A percentile compares a stretch with the other conserved stretches of the same genome.
Conservation (phyloP, 2,113 vertebrate species). For the Cottus gobio region DNA sequence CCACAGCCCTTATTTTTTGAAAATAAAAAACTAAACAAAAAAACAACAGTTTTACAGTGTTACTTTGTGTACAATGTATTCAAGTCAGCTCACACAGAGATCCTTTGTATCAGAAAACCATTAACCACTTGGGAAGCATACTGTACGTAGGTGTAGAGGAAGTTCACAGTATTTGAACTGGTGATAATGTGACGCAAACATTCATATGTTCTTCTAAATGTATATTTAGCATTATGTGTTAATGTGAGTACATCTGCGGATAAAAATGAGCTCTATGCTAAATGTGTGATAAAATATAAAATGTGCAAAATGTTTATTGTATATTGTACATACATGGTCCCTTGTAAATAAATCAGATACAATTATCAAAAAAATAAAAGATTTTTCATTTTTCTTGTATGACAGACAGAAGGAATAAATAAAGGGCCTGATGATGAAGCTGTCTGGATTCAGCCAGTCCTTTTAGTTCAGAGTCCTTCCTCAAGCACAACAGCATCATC, state of each 20-base stretch:
- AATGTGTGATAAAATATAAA: background rate
- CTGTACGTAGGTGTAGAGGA: too few relatives aligned
- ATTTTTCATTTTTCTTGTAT: background rate
- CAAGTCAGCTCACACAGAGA: too few relatives aligned
- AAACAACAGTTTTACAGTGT: too few relatives aligned
- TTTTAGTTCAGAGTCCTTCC: background rate
- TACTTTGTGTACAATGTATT: too few relatives aligned
- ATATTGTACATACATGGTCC: background rate
- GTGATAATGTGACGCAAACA: background rate
- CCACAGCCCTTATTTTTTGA: too few relatives aligned
- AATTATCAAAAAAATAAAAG: too few relatives aligned
- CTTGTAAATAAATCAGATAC: background rate
- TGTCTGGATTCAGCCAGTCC: background rate
- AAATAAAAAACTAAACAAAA: too few relatives aligned
- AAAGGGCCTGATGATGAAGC: background rate
- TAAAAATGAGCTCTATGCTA: background rate
- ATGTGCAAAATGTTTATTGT: background rate
- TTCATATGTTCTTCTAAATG: background rate
- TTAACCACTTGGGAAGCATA: too few relatives aligned
- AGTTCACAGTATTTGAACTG: background rate
- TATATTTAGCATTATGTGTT: background rate
- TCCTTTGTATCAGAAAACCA: too few relatives aligned
- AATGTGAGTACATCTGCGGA: too few relatives aligned
- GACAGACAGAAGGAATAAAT: background rate
- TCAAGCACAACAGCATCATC: background rate